Conservation (phyloP, 2,888 invertebrate genomes). For the Deilephila elpenor region DNA sequence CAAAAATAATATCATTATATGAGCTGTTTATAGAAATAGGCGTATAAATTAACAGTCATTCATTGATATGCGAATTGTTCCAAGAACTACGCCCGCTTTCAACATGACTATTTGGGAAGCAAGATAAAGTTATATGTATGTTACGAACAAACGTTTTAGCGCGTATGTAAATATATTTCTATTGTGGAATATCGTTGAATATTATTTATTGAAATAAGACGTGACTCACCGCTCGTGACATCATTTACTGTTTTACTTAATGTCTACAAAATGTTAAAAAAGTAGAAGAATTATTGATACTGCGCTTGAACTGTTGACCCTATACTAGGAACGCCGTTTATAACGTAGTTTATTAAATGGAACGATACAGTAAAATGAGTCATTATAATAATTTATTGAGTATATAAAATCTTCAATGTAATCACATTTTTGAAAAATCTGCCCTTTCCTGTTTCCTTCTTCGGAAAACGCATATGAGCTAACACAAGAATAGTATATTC, state of each 20-base stretch:
- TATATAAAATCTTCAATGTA: conserved; percentile 39
- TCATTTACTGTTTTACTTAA: conserved; percentile 78
- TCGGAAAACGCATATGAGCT: no score
- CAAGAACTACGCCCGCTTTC: conserved; percentile 50
- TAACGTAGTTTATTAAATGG: conserved; percentile 59
- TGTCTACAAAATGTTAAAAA: conserved; percentile 71
- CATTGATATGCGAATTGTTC: conserved; percentile 41
- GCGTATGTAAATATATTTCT: conserved; percentile 47
- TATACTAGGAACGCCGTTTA: conserved; percentile 64
- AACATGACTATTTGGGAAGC: conserved; percentile 46
- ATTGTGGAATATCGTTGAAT: conserved; percentile 56
- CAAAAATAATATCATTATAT: not conserved
- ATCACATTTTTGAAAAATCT: conserved; percentile 42
- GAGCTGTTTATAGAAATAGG: not conserved
- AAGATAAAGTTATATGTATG: conserved; percentile 42
- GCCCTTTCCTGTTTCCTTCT: conserved; percentile 45
- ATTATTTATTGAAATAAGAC: conserved; percentile 63
- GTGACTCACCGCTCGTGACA: conserved; percentile 77
- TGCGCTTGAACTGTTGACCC: conserved; percentile 80
- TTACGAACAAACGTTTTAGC: conserved; percentile 41
- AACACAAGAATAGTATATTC: not conserved
- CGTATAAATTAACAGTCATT: conserved; percentile 31
- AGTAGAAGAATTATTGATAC: conserved; percentile 76
- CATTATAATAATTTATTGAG: conserved; percentile 44
- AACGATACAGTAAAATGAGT: conserved; percentile 63